Percentiles rank a stretch among this genome's conserved stretches.
Evolutionary conservation across 2,797 vertebrate genomes (phyloP).

Genomic region (Pipistrellus kuhlii): DNA sequence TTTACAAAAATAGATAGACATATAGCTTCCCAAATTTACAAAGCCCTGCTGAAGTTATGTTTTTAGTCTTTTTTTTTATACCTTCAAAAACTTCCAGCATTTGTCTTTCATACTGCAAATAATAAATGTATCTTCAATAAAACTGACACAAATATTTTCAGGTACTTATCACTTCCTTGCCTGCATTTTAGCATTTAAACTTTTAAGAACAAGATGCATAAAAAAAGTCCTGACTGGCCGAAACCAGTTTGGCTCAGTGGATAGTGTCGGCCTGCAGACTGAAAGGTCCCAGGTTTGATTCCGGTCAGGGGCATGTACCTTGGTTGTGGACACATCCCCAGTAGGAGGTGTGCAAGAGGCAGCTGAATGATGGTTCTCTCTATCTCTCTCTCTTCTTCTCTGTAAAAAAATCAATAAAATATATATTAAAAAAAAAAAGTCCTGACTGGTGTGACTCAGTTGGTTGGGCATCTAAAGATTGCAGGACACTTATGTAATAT

Average conservation of each 20-base stretch:
- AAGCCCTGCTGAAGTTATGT: neutral
- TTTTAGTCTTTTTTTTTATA: neutral
- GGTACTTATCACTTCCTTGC: neutral
- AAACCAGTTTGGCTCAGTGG: no score
- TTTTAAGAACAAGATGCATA: slow-evolving; percentile 18
- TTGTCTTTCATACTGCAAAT: slow-evolving; percentile 2
- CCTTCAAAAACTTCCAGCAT: neutral
- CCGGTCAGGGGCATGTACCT: no score
- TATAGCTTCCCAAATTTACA: neutral
- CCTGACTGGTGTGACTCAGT: neutral
- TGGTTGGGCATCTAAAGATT: neutral
- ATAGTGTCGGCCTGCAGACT: no score
- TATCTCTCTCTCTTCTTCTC: no score
- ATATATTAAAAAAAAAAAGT: no score
- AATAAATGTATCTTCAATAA: neutral
- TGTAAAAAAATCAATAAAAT: no score
- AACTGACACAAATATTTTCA: neutral
- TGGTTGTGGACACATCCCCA: no score
- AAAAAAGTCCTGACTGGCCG: neutral
- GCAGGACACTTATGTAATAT: no score
- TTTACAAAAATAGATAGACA: neutral
- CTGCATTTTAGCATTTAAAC: neutral
- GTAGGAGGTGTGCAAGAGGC: no score
- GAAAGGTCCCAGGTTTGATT: no score
- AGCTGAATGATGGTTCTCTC: no score